Base-by-base conservation (phyloP, 2,888 invertebrate genomes). In the Drosophila demipolita region DNA sequence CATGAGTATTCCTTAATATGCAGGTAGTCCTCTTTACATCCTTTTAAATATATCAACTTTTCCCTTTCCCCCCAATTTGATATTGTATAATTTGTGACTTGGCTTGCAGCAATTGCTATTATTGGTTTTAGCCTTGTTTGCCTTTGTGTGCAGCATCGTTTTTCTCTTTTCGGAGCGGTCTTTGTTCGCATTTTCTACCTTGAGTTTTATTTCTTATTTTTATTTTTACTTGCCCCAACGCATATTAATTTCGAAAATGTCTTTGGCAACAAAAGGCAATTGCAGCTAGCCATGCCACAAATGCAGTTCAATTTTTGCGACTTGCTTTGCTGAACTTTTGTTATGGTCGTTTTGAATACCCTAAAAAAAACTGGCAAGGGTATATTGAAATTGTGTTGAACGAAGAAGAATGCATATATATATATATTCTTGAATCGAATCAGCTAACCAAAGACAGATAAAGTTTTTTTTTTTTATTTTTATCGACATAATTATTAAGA, bases 221-320 rank as follows among this genome's bases (percentile, higher is more conserved):
- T 58, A 62, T 20, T 17, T 17, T 50, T 59, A 57, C 66, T 54
- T 55, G 66, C 68, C 65, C 33, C 45, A 69, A 64, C 78, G 78
- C 83, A 87, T 85, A 89, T 80, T 85, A 86, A 89, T 85, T 89
- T 89, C 58, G 80, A 60, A 85, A 85, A 85, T 85, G 89, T 85
- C 88, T 69, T 65, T 78, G 65, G 66, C 75, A 77, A 85, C 83
- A 89, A 87, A 82, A 70, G 75, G 54, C 70, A 55, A 67, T 73
- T 76, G 82, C 75, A 75, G 76, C 76, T 78, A 87, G 79, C 82
- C 58, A 5, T n/a, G 17, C 40, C 26, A 64, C 59, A 67, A 89
- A 73, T 70, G 82, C 86, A 85, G 90, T 88, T 85, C 78, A 89
- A 90, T 85, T 88, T 80, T 76, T 84, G 4, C 45, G 15, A 45